phyloP scores from a whole-genome alignment of 92 coral and sea anemone species.

The Epizoanthus scotinus region DNA sequence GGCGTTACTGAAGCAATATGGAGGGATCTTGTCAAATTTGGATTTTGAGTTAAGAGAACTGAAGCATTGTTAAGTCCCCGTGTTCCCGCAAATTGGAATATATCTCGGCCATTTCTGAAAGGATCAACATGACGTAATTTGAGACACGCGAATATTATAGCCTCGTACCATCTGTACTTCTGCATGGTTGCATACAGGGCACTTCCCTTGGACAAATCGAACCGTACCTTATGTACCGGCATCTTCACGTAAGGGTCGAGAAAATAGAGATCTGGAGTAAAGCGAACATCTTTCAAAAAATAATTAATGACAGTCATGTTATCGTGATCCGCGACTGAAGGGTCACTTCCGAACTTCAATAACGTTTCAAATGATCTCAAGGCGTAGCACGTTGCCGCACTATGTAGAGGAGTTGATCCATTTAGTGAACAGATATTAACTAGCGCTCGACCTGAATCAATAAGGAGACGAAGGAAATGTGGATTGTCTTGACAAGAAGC shows the following conservation, averaged over 20 bases:
- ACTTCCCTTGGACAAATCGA: not conserved
- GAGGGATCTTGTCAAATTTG: not conserved
- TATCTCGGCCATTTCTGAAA: not conserved
- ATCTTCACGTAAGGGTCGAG: slow-evolving; percentile 21
- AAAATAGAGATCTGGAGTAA: not conserved
- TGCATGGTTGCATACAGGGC: not conserved
- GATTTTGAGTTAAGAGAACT: not conserved
- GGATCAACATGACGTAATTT: not conserved
- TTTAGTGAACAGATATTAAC: slow-evolving; percentile 16
- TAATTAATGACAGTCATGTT: slow-evolving; percentile 50
- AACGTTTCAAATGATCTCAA: slow-evolving; percentile 6
- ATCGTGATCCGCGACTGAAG: not conserved
- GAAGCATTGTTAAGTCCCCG: slow-evolving; percentile 9
- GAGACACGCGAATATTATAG: not conserved
- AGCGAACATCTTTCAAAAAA: slow-evolving; percentile 12
- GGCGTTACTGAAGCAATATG: not conserved
- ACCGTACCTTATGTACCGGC: slow-evolving; percentile 8
- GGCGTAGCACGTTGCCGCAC: slow-evolving; percentile 49
- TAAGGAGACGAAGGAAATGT: slow-evolving; percentile 34
- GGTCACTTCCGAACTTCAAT: slow-evolving; percentile 31
- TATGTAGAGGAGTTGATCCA: slow-evolving; percentile 57
- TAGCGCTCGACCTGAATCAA: slow-evolving; percentile 18
- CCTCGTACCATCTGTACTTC: not conserved
- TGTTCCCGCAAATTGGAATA: not conserved
- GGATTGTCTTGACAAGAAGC: slow-evolving; percentile 41